phyloP scores from a whole-genome alignment of 2,888 invertebrate genomes.

The Mesopsocus fuscifrons region DNA sequence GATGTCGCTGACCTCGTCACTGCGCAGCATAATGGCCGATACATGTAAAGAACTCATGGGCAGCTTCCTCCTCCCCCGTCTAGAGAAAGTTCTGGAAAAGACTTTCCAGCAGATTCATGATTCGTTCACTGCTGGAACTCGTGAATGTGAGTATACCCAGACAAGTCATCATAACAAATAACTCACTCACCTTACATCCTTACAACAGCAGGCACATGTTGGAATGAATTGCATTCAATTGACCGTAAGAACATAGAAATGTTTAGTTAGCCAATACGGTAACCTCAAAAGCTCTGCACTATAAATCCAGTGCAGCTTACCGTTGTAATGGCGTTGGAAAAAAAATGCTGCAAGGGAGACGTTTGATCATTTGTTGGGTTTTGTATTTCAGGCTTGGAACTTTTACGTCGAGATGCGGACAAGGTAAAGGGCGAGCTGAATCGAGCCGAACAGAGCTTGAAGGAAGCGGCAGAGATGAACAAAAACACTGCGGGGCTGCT shows the following conservation, averaged over 20 bases:
- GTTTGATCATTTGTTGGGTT: no score
- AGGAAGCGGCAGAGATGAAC: neutral
- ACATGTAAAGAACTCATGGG: slow-evolving; percentile 61
- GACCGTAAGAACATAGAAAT: no score
- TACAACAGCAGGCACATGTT: no score
- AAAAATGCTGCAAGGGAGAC: no score
- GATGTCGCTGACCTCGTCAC: slow-evolving; percentile 41
- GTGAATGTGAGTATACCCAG: slow-evolving; percentile 70
- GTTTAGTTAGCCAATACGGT: no score
- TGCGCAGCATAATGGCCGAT: slow-evolving; percentile 53
- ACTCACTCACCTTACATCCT: no score
- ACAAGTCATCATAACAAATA: no score
- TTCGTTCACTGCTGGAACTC: slow-evolving; percentile 70
- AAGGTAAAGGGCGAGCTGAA: neutral
- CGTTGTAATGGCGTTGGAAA: no score
- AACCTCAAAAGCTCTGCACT: no score
- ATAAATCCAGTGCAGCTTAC: no score
- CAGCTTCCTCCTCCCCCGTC: slow-evolving; percentile 58
- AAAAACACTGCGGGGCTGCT: neutral
- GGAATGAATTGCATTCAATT: no score
- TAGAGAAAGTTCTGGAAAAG: slow-evolving; percentile 68
- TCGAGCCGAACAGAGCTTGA: neutral
- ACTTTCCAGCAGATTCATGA: slow-evolving; percentile 83
- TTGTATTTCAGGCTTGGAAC: neutral
- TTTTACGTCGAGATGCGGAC: neutral